Conservation (phyloP, 64 coral and sea anemone species). For the Montipora capricornis region DNA sequence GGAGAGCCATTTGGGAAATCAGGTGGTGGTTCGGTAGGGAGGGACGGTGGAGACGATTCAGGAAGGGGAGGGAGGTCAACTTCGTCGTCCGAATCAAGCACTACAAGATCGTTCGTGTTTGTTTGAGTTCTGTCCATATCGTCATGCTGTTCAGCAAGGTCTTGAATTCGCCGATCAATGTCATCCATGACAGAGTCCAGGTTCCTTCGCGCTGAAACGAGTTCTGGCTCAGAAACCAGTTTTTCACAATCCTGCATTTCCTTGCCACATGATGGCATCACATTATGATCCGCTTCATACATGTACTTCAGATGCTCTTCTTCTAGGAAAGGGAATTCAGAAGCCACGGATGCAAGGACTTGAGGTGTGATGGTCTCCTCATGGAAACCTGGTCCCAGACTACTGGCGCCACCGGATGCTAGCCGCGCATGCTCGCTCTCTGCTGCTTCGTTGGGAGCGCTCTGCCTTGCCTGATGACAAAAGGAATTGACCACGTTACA, state of each 20-base stretch:
- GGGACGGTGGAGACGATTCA: slow-evolving; percentile 67
- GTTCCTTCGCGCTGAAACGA: slow-evolving; percentile 23
- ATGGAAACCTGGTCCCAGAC: neutral
- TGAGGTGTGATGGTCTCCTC: slow-evolving; percentile 26
- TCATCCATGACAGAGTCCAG: slow-evolving; percentile 40
- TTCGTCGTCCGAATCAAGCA: slow-evolving; percentile 33
- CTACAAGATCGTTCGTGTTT: slow-evolving; percentile 7
- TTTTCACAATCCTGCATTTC: neutral
- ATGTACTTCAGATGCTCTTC: neutral
- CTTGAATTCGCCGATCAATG: slow-evolving; percentile 64
- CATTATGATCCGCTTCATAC: neutral
- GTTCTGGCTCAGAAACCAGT: slow-evolving; percentile 52
- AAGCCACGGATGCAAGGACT: slow-evolving; percentile 20
- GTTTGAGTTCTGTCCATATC: neutral
- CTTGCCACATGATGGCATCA: neutral
- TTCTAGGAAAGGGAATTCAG: slow-evolving; percentile 21
- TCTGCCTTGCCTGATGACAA: neutral
- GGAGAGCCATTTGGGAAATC: slow-evolving; percentile 50
- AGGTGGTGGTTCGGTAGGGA: slow-evolving; percentile 67
- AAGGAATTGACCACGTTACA: neutral
- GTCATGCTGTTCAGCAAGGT: slow-evolving; percentile 21
- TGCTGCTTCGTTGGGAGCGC: slow-evolving; percentile 19
- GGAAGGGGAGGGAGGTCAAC: slow-evolving; percentile 70
- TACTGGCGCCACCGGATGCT: neutral
- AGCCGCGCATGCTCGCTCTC: neutral